Base-by-base conservation (phyloP, 2,888 invertebrate genomes). In the Beris chalybata region DNA sequence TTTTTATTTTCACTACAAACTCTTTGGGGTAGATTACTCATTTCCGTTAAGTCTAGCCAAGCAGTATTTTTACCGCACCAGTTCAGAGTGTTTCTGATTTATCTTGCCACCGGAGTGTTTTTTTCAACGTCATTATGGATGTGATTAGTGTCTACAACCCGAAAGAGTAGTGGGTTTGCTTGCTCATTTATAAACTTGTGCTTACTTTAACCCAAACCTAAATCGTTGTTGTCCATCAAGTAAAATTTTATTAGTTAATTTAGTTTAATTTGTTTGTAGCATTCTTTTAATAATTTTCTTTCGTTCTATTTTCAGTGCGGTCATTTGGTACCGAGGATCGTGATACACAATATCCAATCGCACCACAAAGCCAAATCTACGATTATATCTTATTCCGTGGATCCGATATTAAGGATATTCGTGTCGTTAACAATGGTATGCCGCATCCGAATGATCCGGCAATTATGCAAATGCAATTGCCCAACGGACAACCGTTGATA, bases 301-400 rank as follows among this genome's bases (percentile, higher is more conserved):
- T 71, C 71, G 69, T 70, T 71, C 77, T 83, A 11, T 57, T 72
- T 86, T 66, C 84, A 98, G 99, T 99, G 72, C 89, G 96, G 74
- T 98, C 98, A 9, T 99, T 97, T 85, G 99, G 99, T 65, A 99
- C 99, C 47, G 99, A 99, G 83, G 97, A 98, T 79, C 87, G 99
- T 56, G 95, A 96, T 75, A 93, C 97, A 5, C 93, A 94, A 77
- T 93, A 91, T 78, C 95, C 95, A 70, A 96, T 99, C 66, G 93
- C 97, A 63, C 94, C 97, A 22, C 92, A 97, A 81, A 95, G 94
- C 83, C 97, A 99, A 82, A 92, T 98, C 65, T 99, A 97, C 81
- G 98, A 99, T 79, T 99, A 97, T 82, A 99, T 99, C 76, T 87
- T 99, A 74, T 99, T 99, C 83, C 88, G 97, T 73, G 98, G 98